Evolutionary conservation across 2,888 invertebrate genomes (phyloP).

Genomic region (Melitaea athalia): DNA sequence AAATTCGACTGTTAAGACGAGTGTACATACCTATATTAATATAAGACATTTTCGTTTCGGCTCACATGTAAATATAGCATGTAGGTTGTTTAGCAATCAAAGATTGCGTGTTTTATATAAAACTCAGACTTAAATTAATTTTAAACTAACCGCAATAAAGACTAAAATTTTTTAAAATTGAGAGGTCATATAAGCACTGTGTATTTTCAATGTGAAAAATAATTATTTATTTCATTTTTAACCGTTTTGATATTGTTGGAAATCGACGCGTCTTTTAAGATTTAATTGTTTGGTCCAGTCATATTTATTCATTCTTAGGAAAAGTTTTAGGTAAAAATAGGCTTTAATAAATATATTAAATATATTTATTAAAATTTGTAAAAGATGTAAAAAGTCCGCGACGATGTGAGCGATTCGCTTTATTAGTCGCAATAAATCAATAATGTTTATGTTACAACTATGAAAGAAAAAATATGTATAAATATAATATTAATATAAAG

Average conservation of each 20-base stretch:
- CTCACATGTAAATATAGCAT: slow-evolving; percentile 73
- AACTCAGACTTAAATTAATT: slow-evolving; percentile 11
- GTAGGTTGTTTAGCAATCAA: slow-evolving; percentile 59
- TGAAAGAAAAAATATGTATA: too few relatives aligned
- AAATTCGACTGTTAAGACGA: slow-evolving; percentile 58
- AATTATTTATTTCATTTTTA: slow-evolving; percentile 50
- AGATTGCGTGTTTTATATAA: slow-evolving; percentile 47
- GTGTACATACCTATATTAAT: slow-evolving; percentile 55
- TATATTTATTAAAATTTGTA: too few relatives aligned
- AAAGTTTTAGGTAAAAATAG: too few relatives aligned
- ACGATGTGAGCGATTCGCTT: too few relatives aligned
- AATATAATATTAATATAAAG: too few relatives aligned
- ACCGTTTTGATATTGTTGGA: slow-evolving; percentile 60
- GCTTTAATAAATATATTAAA: too few relatives aligned
- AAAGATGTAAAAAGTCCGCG: too few relatives aligned
- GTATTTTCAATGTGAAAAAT: slow-evolving; percentile 51
- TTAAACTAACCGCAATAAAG: background rate
- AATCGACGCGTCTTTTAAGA: slow-evolving; percentile 57
- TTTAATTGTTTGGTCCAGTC: slow-evolving; percentile 39
- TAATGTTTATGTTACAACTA: too few relatives aligned
- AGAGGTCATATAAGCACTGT: slow-evolving; percentile 47
- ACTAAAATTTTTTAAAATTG: slow-evolving; percentile 4
- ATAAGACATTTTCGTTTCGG: slow-evolving; percentile 54
- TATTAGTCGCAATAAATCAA: too few relatives aligned
- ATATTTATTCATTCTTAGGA: too few relatives aligned